Percentiles rank a stretch among this genome's conserved stretches.
Conservation (phyloP, 2,888 invertebrate species). For the Eristalinus sepulchralis region DNA sequence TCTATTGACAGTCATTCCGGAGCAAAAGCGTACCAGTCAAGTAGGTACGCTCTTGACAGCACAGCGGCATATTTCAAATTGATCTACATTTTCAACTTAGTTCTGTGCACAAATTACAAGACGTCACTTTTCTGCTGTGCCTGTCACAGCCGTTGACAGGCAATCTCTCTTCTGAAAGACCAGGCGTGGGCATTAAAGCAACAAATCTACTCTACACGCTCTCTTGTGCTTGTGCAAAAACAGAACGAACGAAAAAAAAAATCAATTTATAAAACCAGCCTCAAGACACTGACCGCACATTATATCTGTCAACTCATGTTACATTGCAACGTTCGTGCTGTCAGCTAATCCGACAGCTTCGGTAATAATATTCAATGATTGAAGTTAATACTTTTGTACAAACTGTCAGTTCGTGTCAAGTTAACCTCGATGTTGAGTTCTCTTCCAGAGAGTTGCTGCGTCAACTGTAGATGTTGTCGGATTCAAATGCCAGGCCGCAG, state of each 20-base stretch:
- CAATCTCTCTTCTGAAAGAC: slow-evolving; percentile 50
- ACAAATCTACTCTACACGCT: slow-evolving; percentile 34
- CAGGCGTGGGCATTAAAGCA: slow-evolving; percentile 61
- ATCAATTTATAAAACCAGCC: slow-evolving; percentile 60
- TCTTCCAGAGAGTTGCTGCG: slow-evolving; percentile 47
- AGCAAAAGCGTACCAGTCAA: slow-evolving; percentile 31
- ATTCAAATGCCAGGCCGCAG: slow-evolving; percentile 38
- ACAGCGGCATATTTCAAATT: slow-evolving; percentile 55
- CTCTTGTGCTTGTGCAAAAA: slow-evolving; percentile 23
- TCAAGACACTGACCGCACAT: slow-evolving; percentile 69
- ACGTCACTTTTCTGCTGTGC: slow-evolving; percentile 57
- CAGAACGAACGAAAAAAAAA: slow-evolving; percentile 14
- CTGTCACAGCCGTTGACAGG: slow-evolving; percentile 59
- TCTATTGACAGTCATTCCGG: slow-evolving; percentile 49
- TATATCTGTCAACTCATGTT: slow-evolving; percentile 74
- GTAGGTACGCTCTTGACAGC: slow-evolving; percentile 37
- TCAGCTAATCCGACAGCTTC: slow-evolving; percentile 74
- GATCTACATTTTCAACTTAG: slow-evolving; percentile 57
- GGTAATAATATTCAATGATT: slow-evolving; percentile 75
- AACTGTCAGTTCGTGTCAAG: slow-evolving; percentile 74
- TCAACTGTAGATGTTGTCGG: slow-evolving; percentile 40
- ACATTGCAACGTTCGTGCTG: slow-evolving; percentile 72
- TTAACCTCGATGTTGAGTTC: slow-evolving; percentile 69
- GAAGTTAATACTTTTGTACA: slow-evolving; percentile 75
- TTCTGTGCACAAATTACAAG: slow-evolving; percentile 63